Conservation (phyloP, 2,113 vertebrate genomes). For the Psittacula cyanocephala region DNA sequence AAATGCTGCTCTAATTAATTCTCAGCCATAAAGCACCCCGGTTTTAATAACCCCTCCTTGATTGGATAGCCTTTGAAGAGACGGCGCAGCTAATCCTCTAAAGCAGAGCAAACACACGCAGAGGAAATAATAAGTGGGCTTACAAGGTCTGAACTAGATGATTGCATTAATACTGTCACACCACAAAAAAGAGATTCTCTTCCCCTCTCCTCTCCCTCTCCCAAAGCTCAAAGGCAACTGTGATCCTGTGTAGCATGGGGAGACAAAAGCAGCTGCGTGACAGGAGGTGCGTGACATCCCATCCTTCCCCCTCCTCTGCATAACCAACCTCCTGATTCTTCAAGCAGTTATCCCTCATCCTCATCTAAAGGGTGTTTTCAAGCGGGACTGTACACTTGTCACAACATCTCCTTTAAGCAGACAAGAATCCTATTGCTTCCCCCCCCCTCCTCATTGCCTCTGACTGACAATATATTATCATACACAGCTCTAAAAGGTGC, state of each 20-base stretch:
- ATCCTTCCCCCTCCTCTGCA: neutral
- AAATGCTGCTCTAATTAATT: slow-evolving; percentile 87
- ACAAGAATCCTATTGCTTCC: neutral
- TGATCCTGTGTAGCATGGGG: neutral
- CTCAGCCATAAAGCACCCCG: slow-evolving; percentile 79
- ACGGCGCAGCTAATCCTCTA: slow-evolving; percentile 70
- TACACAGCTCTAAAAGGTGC: slow-evolving; percentile 53
- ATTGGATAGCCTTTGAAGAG: slow-evolving; percentile 84
- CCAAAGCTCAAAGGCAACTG: neutral
- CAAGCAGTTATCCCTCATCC: neutral
- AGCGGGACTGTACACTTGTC: slow-evolving; percentile 14
- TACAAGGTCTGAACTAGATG: slow-evolving; percentile 60
- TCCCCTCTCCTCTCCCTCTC: neutral
- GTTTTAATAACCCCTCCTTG: slow-evolving; percentile 84
- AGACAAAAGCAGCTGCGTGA: slow-evolving; percentile 10
- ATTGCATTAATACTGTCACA: slow-evolving; percentile 43
- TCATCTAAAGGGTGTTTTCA: neutral
- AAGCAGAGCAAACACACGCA: slow-evolving; percentile 62
- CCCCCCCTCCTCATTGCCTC: neutral
- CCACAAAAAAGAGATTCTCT: neutral
- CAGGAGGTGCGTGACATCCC: neutral
- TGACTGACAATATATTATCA: slow-evolving; percentile 70
- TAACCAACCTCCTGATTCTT: neutral
- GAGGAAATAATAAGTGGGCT: slow-evolving; percentile 74
- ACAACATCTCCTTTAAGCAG: slow-evolving; percentile 46